Percentiles rank a stretch among this genome's conserved stretches.
Conservation (phyloP, 2,113 vertebrate species). For the Sphyrna mokarran region DNA sequence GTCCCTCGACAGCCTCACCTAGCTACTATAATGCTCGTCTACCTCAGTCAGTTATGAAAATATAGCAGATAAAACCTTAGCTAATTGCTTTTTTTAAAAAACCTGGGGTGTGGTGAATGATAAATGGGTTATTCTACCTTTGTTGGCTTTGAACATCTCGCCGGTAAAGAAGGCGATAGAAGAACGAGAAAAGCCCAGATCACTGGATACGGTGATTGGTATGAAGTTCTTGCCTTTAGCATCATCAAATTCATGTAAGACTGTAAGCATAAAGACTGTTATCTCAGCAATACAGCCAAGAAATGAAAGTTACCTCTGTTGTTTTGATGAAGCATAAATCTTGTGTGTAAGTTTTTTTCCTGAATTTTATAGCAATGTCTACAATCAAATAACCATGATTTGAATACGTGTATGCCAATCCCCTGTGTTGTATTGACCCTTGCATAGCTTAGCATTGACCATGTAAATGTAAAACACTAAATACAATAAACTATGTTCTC, state of each 20-base stretch:
- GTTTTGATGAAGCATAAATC: conserved; percentile 20
- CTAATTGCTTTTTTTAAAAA: background rate
- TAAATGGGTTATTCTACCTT: conserved; percentile 16
- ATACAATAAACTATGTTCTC: conserved; percentile 33
- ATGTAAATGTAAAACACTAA: conserved; percentile 36
- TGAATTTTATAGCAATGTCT: conserved; percentile 29
- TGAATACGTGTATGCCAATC: conserved; percentile 27
- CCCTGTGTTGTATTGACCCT: conserved; percentile 26
- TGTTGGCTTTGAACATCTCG: conserved; percentile 9
- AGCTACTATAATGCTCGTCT: conserved; percentile 49
- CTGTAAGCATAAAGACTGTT: conserved; percentile 28
- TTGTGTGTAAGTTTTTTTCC: conserved; percentile 31
- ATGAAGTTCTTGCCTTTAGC: conserved; percentile 33
- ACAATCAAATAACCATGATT: conserved; percentile 4
- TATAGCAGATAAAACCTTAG: conserved; percentile 48
- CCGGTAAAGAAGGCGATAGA: conserved; percentile 30
- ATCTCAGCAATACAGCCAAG: conserved; percentile 6
- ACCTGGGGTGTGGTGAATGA: conserved; percentile 19
- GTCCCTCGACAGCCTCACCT: conserved; percentile 62
- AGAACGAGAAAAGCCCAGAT: conserved; percentile 22
- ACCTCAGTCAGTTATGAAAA: conserved; percentile 62
- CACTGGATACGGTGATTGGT: conserved; percentile 33
- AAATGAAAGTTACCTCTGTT: background rate
- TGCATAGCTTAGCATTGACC: conserved; percentile 27
- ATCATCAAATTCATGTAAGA: conserved; percentile 6